phyloP scores from a whole-genome alignment of 2,797 vertebrate species.

The Danio albolineatus region DNA sequence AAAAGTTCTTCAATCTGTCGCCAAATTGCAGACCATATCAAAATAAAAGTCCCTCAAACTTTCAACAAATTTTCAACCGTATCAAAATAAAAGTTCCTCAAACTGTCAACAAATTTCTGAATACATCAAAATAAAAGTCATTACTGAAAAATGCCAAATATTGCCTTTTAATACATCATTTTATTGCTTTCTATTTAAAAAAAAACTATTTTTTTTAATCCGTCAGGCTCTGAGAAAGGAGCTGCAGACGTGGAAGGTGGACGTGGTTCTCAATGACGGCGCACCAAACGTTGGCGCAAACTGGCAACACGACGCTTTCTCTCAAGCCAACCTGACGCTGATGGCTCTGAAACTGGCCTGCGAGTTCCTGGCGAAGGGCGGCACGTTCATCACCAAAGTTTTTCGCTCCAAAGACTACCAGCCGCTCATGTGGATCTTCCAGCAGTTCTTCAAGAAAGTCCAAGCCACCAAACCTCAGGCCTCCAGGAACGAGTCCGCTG shows the following conservation, averaged over 20 bases:
- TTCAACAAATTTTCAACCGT: too few relatives aligned
- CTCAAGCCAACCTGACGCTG: constrained; percentile 92
- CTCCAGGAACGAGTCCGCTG: constrained; percentile 93
- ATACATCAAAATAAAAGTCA: too few relatives aligned
- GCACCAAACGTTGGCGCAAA: constrained; percentile 95
- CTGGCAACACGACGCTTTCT: constrained; percentile 94
- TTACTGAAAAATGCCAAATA: too few relatives aligned
- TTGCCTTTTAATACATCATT: too few relatives aligned
- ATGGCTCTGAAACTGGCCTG: constrained; percentile 93
- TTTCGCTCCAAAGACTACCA: constrained; percentile 98
- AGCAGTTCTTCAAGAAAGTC: constrained; percentile 95
- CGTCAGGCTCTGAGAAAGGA: constrained; percentile 88
- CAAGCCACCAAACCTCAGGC: constrained; percentile 97
- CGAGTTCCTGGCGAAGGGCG: constrained; percentile 91
- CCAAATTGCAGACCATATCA: too few relatives aligned
- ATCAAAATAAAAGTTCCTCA: too few relatives aligned
- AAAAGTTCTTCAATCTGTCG: too few relatives aligned
- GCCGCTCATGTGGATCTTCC: constrained; percentile 96
- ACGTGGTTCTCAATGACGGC: constrained; percentile 94
- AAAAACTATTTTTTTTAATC: neutral
- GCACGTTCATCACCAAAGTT: constrained; percentile 95
- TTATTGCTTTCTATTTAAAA: too few relatives aligned
- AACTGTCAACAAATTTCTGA: too few relatives aligned
- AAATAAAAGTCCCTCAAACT: too few relatives aligned
- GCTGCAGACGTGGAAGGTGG: constrained; percentile 96